Percentiles rank a stretch among this genome's conserved stretches.
Conservation (phyloP, 2,888 invertebrate species). For the Phalera bucephala region DNA sequence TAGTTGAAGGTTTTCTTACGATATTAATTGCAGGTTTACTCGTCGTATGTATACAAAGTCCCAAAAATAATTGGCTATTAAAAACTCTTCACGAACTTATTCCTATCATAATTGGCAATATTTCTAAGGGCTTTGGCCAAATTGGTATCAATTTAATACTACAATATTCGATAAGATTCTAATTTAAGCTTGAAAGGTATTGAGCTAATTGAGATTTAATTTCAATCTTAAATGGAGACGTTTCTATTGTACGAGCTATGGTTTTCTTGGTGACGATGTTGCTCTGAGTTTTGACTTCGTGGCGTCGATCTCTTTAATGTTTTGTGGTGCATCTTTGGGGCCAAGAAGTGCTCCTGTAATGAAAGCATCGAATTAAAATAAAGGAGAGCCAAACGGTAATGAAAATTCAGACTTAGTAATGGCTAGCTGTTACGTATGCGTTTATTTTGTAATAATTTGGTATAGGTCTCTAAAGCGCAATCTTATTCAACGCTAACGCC, state of each 20-base stretch:
- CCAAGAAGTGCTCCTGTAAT: background rate
- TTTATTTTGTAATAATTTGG: too few relatives aligned
- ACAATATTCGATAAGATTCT: background rate
- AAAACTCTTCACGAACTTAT: background rate
- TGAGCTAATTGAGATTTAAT: background rate
- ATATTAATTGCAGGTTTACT: too few relatives aligned
- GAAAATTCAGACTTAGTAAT: too few relatives aligned
- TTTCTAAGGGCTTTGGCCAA: conserved; percentile 1
- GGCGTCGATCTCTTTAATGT: background rate
- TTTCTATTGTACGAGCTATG: background rate
- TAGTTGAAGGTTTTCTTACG: too few relatives aligned
- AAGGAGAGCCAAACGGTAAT: too few relatives aligned
- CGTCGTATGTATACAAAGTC: too few relatives aligned
- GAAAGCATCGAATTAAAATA: too few relatives aligned
- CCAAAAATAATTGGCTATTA: too few relatives aligned
- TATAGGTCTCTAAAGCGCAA: too few relatives aligned
- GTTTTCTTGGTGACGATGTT: background rate
- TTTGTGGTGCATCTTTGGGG: background rate
- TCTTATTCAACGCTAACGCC: too few relatives aligned
- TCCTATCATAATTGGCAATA: conserved; percentile 2
- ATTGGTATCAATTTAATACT: background rate
- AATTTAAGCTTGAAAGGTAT: background rate
- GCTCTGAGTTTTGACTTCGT: background rate
- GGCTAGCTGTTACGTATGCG: too few relatives aligned
- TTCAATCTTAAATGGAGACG: too few relatives aligned